These are phyloP conservation scores for Atherinosoma microstoma DNA, from an alignment of 2,797 vertebrate species.

Conservation along the genomic window DNA sequence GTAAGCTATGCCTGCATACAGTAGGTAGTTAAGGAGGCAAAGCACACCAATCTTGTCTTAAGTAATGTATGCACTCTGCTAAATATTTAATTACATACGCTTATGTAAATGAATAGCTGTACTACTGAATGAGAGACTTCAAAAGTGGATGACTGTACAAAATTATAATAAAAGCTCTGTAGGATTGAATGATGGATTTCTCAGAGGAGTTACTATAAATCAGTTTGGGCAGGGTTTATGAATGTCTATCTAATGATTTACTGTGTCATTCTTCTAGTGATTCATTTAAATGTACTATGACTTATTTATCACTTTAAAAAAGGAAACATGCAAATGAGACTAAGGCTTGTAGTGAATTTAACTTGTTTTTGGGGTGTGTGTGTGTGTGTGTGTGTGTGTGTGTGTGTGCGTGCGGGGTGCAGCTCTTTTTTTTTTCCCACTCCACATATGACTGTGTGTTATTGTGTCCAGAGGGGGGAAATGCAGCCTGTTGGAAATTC, in stretches of 20 bases:
- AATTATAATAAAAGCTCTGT: background rate
- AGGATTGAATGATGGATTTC: conserved; percentile 8
- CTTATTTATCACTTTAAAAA: too few relatives aligned
- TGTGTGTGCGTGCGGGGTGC: too few relatives aligned
- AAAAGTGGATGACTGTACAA: conserved; percentile 3
- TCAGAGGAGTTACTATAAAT: background rate
- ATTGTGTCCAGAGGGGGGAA: too few relatives aligned
- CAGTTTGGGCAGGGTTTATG: background rate
- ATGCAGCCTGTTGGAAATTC: too few relatives aligned
- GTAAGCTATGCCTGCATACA: conserved; percentile 15
- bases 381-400: too few relatives aligned
- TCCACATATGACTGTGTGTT: too few relatives aligned
- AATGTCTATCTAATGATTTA: conserved; percentile 4
- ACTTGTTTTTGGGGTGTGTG: too few relatives aligned
- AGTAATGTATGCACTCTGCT: conserved; percentile 3
- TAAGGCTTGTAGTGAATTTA: too few relatives aligned
- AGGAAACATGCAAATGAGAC: too few relatives aligned
- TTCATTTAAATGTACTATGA: background rate
- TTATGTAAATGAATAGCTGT: conserved; percentile 6
- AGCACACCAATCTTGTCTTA: conserved; percentile 4
- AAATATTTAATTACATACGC: conserved; percentile 16
- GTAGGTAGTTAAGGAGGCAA: conserved; percentile 2
- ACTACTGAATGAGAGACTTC: conserved; percentile 9
- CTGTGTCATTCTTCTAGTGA: conserved; percentile 6
- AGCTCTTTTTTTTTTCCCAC: too few relatives aligned